Base-by-base conservation (phyloP, 2,888 invertebrate genomes). In the Brachyptera risi region DNA sequence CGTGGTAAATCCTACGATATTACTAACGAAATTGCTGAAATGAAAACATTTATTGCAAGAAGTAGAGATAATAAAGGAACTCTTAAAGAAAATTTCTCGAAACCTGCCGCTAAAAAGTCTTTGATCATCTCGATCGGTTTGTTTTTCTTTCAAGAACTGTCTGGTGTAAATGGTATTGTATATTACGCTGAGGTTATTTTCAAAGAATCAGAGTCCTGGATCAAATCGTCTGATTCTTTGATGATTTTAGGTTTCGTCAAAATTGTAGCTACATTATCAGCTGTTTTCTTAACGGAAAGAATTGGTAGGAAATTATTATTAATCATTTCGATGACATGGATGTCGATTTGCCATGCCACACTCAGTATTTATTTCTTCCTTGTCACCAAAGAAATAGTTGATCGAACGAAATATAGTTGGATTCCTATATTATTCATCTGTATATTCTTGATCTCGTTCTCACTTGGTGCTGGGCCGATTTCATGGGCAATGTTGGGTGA, bases 121-220 rank as follows among this genome's bases (percentile, higher is more conserved):
- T 74, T 90, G 3, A 61, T 85, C 13, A 88, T 92, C 61, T 85
- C 85, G 66, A 84, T 87, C 71, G 84, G 87, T 1, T 79, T 95
- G 9, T 93, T 94, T 93, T 78, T 92, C 69, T 90, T 93, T 76
- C 95, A 96, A 72, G 94, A 95, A 73, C 77, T 93, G 60, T 85
- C 87, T 62, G 92, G 92, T 35, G 85, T 91, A 57, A 92, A 92
- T 69, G 88, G 89, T 0, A 86, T 92, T 3, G 87, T 92, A 65
- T 89, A 92, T 73, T 91, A 90, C 70, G 83, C 87, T 0, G 82
- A 82, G 0, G 73, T 79, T 1, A 95, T 96, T 62, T 94, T 95
- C 73, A 70, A 75, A 56, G 80, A 79, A 38, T 84, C 90, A 13
- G 83, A 83, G 2, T 80, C 81, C 1, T 65, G 74, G 0, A 77